Conservation (phyloP, 92 coral and sea anemone genomes). For the Micromussa lordhowensis region DNA sequence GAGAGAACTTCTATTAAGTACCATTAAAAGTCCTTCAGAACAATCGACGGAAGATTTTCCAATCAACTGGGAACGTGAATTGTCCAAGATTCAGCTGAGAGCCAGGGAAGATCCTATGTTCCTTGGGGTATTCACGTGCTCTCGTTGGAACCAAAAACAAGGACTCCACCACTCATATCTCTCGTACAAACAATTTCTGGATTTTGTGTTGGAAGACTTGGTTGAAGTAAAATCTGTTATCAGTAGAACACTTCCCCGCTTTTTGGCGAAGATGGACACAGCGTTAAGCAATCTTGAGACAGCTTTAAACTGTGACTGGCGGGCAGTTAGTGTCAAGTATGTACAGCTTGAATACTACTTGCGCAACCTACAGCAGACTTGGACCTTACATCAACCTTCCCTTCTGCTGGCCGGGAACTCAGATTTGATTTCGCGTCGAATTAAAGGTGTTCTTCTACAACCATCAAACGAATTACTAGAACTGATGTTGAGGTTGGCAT, state of each 20-base stretch:
- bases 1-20: neutral
- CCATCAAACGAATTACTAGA: constrained; percentile 21
- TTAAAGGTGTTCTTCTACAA: constrained; percentile 15
- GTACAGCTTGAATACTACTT: constrained; percentile 27
- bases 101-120: neutral
- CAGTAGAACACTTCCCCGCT: neutral
- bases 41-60: neutral
- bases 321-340: constrained; percentile 20
- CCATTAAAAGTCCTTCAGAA: constrained; percentile 11
- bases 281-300: constrained; percentile 18
- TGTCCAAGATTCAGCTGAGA: neutral
- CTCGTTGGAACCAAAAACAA: neutral
- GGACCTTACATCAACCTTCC: constrained; percentile 2
- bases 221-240: constrained; percentile 3
- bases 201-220: constrained; percentile 3
- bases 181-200: constrained; percentile 5
- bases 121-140: constrained; percentile 10
- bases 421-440: constrained; percentile 31
- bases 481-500: constrained; percentile 25
- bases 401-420: constrained; percentile 15
- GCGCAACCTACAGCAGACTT: constrained; percentile 17
- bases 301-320: constrained; percentile 56
- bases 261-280: neutral
- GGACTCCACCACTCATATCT: neutral
- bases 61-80: neutral